These are phyloP conservation scores for Pseudochaenichthys georgianus DNA, from an alignment of 2,797 vertebrate species.

Conservation along the genomic window DNA sequence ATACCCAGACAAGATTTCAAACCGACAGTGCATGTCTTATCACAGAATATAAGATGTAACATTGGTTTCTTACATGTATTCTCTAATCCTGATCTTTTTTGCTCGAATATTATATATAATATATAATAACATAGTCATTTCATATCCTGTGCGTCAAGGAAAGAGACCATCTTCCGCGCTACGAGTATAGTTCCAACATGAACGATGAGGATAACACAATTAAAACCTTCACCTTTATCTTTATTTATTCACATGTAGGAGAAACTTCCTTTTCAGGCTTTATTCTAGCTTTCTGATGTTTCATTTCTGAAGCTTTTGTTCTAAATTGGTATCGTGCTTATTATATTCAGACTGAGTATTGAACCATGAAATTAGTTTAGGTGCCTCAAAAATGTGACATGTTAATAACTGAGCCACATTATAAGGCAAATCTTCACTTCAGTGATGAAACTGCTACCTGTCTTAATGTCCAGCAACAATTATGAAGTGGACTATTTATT, in stretches of 20 bases:
- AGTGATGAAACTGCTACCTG: not conserved
- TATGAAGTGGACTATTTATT: not conserved
- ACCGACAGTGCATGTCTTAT: constrained; percentile 21
- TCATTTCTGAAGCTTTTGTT: not conserved
- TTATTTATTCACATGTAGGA: not conserved
- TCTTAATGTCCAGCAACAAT: not conserved
- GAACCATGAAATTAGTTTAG: not conserved
- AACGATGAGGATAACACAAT: not conserved
- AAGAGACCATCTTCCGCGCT: constrained; percentile 2
- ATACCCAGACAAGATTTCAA: constrained; percentile 30
- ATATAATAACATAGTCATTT: not conserved
- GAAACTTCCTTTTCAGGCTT: not conserved
- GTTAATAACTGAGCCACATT: not conserved
- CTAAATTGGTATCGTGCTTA: not conserved
- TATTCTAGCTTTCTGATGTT: constrained; percentile 3
- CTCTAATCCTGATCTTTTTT: too few species aligned
- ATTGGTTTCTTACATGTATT: not conserved
- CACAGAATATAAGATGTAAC: constrained; percentile 26
- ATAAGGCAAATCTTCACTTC: constrained; percentile 9
- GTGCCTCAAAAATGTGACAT: not conserved
- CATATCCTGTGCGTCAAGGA: not conserved
- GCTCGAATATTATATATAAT: not conserved
- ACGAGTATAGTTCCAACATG: not conserved
- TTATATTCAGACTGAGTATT: not conserved
- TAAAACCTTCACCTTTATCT: not conserved